phyloP scores from a whole-genome alignment of 2,113 vertebrate species.

The Heloderma charlesbogerti region DNA sequence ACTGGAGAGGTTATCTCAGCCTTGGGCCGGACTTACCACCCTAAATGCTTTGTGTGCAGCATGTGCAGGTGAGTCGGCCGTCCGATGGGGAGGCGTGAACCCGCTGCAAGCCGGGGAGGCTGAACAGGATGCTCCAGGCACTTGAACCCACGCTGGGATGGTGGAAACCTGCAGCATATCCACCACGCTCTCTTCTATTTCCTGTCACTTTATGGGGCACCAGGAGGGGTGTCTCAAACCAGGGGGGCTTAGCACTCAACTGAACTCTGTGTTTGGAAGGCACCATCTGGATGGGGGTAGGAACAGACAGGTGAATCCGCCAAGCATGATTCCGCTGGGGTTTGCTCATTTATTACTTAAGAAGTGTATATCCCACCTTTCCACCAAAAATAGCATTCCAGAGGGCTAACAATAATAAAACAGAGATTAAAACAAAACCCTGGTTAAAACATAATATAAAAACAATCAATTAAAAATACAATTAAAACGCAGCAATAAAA shows the following conservation, averaged over 20 bases:
- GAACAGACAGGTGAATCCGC: too few relatives aligned
- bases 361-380: background rate
- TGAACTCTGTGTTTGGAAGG: background rate
- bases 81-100: background rate
- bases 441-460: too few relatives aligned
- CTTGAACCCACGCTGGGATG: background rate
- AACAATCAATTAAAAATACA: too few relatives aligned
- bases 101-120: background rate
- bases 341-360: too few relatives aligned
- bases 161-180: background rate
- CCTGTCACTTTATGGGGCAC: background rate
- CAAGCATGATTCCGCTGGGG: background rate
- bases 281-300: background rate
- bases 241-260: background rate
- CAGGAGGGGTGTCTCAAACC: background rate
- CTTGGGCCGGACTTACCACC: slow-evolving; percentile 96
- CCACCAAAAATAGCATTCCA: background rate
- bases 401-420: background rate
- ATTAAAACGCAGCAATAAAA: too few relatives aligned
- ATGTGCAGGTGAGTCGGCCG: slow-evolving; percentile 87
- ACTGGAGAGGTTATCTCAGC: slow-evolving; percentile 97
- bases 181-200: too few relatives aligned
- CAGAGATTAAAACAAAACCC: too few relatives aligned
- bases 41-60: slow-evolving; percentile 98
- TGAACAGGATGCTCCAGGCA: background rate